phyloP scores from a whole-genome alignment of 2,113 vertebrate genomes.

The Galemys pyrenaicus region DNA sequence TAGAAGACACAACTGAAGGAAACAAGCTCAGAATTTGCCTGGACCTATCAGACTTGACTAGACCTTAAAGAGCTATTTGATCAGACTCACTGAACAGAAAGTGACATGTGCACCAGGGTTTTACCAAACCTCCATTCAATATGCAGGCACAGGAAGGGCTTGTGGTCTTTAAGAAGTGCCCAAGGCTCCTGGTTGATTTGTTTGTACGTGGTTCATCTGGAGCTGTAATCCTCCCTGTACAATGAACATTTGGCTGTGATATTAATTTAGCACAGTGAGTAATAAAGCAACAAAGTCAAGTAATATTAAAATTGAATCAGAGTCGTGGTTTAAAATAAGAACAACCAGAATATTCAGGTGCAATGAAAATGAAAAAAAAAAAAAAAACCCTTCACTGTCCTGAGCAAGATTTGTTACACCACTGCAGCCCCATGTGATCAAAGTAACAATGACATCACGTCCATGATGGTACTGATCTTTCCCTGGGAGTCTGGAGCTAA shows the following conservation, averaged over 20 bases:
- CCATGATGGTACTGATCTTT: neutral
- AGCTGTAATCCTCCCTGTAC: neutral
- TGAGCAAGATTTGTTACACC: neutral
- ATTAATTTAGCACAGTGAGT: neutral
- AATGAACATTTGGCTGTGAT: fast-evolving
- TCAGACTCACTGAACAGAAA: neutral
- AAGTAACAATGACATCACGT: neutral
- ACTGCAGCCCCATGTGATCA: neutral
- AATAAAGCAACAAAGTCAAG: slow-evolving; percentile 23
- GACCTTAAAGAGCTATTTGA: neutral
- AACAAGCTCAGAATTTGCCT: neutral
- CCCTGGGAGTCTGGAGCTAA: neutral
- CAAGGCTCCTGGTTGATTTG: neutral
- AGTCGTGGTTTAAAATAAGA: slow-evolving; percentile 8
- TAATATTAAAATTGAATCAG: neutral
- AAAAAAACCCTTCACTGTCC: neutral
- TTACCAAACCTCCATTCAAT: neutral
- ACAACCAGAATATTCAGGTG: neutral
- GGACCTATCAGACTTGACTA: neutral
- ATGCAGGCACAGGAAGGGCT: neutral
- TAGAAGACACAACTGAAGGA: neutral
- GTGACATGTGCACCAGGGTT: neutral
- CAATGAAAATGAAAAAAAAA: neutral
- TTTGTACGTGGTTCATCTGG: neutral
- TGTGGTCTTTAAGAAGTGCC: neutral